These are phyloP conservation scores for Tolypeutes matacus DNA, from an alignment of 2,797 vertebrate genomes.

Conservation along the genomic window DNA sequence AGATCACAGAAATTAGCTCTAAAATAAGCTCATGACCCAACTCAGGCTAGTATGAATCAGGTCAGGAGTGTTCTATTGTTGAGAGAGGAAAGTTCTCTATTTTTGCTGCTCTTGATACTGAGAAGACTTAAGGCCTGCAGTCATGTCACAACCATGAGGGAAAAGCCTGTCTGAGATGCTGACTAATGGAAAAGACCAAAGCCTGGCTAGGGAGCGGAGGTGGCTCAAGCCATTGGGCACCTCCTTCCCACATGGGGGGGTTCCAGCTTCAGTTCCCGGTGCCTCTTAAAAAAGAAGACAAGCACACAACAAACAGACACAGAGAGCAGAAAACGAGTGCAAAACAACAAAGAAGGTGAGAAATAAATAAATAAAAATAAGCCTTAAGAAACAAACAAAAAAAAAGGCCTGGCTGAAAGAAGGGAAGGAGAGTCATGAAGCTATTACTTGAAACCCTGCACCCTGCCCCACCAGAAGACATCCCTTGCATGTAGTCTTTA, in stretches of 20 bases:
- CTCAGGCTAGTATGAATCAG: neutral
- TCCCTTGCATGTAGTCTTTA: neutral
- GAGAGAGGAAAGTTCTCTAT: neutral
- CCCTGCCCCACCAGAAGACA: neutral
- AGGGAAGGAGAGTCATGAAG: neutral
- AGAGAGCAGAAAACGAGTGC: no score
- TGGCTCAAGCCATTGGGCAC: no score
- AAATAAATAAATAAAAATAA: neutral
- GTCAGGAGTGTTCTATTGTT: neutral
- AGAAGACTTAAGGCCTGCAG: neutral
- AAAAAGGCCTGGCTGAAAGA: neutral
- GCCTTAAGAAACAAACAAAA: neutral
- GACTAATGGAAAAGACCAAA: neutral
- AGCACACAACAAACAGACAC: no score
- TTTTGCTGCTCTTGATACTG: neutral
- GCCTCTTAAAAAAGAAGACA: no score
- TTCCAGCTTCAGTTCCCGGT: no score
- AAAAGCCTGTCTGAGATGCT: neutral
- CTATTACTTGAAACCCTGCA: neutral
- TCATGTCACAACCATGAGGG: neutral
- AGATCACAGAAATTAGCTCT: neutral
- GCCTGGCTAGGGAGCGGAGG: neutral
- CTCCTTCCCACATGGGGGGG: no score
- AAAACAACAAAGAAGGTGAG: no score
- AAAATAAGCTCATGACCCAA: constrained; percentile 9